Evolutionary conservation across 2,888 invertebrate genomes (phyloP), one percentile per base, ranked within the genome.

Genomic region (Operophtera brumata): DNA sequence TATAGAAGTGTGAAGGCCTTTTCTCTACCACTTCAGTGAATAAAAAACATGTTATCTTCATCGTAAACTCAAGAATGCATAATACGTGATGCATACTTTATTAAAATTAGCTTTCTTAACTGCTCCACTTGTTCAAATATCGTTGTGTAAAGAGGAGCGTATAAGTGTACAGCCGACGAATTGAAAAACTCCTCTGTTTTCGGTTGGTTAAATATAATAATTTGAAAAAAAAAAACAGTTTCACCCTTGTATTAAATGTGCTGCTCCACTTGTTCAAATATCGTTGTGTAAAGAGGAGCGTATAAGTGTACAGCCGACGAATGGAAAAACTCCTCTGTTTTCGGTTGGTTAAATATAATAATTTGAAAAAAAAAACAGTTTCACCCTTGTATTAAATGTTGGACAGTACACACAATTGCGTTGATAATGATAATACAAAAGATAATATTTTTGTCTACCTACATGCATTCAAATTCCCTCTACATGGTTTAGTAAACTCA

Each of bases 51-150:
- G 12, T 11, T 35, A 32, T 25, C 11, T 25, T 11, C 4, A 25
- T 32, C 14, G 46, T 39, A 30, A 47, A 46, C 10, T 30, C 20
- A 39, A 40, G 20, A 40, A 40, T 32, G 40, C n/a, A n/a, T n/a
- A n/a, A n/a, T n/a, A n/a, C n/a, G n/a, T n/a, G n/a, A n/a, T n/a
- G n/a, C 39, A 4, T 32, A 39, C n/a, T 37, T 39, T 13, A 13
- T 28, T 39, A 28, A 42, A n/a, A 28, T 13, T 41, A 9, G 39
- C 47, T 47, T 47, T 47, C 30, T 11, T 47, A 47, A 32, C 39
- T 47, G 47, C 47, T 40, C 47, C 28, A 47, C 47, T 40, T 47
- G 40, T 47, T 47, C 34, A 47, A 40, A 37, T 11, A 12, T 41
- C 30, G 25, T 25, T 34, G 25, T 40, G 40, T 12, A 34, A 11